Percentiles rank a stretch among this genome's conserved stretches.
phyloP scores from a whole-genome alignment of 2,888 invertebrate genomes.

The Craniophora ligustri region DNA sequence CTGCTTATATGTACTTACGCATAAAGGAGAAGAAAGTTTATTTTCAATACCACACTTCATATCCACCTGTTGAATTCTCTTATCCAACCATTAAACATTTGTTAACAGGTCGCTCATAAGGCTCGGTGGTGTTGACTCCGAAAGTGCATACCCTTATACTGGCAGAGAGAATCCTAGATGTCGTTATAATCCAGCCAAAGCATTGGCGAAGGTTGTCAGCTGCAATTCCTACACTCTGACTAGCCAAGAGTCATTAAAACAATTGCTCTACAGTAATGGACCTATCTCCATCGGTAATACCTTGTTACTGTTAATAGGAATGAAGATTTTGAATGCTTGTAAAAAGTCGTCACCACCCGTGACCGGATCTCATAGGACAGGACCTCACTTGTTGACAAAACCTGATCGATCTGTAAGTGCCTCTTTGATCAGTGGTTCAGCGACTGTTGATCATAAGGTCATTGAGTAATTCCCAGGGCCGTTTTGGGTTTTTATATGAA shows the following conservation, averaged over 20 bases:
- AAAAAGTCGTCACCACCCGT: too few relatives aligned
- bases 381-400: too few relatives aligned
- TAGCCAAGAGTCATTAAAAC: constrained; percentile 76
- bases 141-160: constrained; percentile 53
- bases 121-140: constrained; percentile 35
- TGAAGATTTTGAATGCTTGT: not conserved
- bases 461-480: too few relatives aligned
- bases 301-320: not conserved
- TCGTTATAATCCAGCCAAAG: constrained; percentile 16
- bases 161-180: not conserved
- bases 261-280: constrained; percentile 21
- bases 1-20: too few relatives aligned
- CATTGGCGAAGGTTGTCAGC: constrained; percentile 2
- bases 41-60: too few relatives aligned
- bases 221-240: constrained; percentile 17
- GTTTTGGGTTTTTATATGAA: too few relatives aligned
- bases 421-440: too few relatives aligned
- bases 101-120: constrained; percentile 22
- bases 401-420: too few relatives aligned
- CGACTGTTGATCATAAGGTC: too few relatives aligned
- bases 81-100: not conserved
- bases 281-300: constrained; percentile 32
- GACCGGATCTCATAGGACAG: too few relatives aligned
- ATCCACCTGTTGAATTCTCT: not conserved
- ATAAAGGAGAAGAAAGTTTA: too few relatives aligned